Base-by-base conservation (phyloP, 2,888 invertebrate species). In the Lycia hirtaria region DNA sequence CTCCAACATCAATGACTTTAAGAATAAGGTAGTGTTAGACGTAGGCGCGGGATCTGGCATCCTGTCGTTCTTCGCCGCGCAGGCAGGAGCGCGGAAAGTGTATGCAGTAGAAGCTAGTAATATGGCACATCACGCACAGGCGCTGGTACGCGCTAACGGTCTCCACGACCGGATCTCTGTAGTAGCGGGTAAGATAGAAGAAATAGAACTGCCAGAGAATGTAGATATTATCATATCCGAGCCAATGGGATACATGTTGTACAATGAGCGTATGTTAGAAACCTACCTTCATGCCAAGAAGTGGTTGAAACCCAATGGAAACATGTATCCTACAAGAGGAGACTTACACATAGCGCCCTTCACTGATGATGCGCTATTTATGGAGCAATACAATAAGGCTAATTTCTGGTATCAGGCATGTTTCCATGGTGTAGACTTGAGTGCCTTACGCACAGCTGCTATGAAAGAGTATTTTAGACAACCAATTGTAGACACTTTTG, bases 231-330 rank as follows among this genome's bases (percentile, higher is more conserved):
- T 99, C 72, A 97, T 99, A 69, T 99, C 98, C 1, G 99, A 99
- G 89, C 99, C 99, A 0, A 99, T 99, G 99, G 99, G 99, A n/a
- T 99, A 99, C 84, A 99, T 99, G 99, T 92, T 99, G 54, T 98
- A 98, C 86, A 99, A 99, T 91, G 99, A 99, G 86, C 94, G 99
- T 64, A 99, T 99, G 99, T 93, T 99, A 69, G 99, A 99, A 92
- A 98, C 98, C 0, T 99, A 98, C 92, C 93, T 99, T 60, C 99
- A 99, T 93, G 99, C 99, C 3, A 98, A 99, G 80, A 99, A 99
- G 84, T 99, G 99, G 98, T 93, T 99, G 32, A 96, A 96, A 85
- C 97, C 97, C 17, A 94, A 93, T 56, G 98, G 98, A 52, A 97
- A 97, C 91, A 99, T 99, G 99, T 99, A 97, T 87, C 99, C 99